Evolutionary conservation across 2,797 vertebrate species (phyloP), one percentile per base, ranked within the genome.

Genomic region (Epinephelus coioides): DNA sequence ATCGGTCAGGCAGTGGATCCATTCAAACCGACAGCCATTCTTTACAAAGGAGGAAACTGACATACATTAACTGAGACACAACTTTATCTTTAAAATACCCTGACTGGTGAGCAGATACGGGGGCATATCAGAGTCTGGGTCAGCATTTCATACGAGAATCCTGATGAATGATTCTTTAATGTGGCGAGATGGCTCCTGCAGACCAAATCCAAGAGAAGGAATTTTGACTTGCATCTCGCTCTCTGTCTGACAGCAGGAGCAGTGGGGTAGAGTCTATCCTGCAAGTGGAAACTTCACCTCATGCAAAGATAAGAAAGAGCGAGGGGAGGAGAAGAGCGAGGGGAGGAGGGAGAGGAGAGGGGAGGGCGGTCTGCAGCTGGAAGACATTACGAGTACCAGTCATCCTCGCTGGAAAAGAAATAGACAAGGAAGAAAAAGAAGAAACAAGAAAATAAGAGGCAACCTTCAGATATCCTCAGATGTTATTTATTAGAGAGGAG

Each of bases 281-380:
- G 94, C 94, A 92, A 96, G 95, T 97, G 96, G 97, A 97, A 97
- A 97, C 95, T 97, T 97, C 95, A 96, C 96, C 95, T 97, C 96
- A 95, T 97, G 95, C 95, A 94, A 95, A 89, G 96, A 97, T 97
- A 97, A 97, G 94, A 95, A 94, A 88, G 92, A 91, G 91, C 9
- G 46, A 43, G 44, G 34, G 53, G 55, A 18, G 43, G 51, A 40
- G 23, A 94, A 88, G 92, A 91, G 91, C 9, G 46, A 43, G 44
- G 34, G 53, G 55, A 18, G 43, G 51, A 40, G 23, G n/a, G 38
- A 25, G 18, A 7, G 38, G 43, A 14, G 34, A 57, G 25, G 6
- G 50, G 11, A 0, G 18, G 64, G 67, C 15, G 14, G 56, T 23
- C 50, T 73, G 66, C 95, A 98, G 95, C 96, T 97, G 97, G 93